Base-by-base conservation (phyloP, 2,888 invertebrate genomes). In the Acanthopleura granulata region DNA sequence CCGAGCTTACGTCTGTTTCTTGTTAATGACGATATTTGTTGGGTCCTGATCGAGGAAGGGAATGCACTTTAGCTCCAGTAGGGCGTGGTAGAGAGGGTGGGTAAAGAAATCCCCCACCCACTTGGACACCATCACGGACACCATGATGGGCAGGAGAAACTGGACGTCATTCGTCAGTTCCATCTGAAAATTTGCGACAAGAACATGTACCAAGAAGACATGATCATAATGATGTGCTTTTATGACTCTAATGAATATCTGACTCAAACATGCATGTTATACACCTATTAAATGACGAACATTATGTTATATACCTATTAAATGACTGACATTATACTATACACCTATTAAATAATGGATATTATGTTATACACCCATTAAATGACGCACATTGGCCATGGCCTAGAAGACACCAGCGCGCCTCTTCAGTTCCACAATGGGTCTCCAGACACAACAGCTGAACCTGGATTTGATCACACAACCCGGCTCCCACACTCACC, bases 81-180 rank as follows among this genome's bases (percentile, higher is more conserved):
- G 85, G 49, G 91, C 89, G 77, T 91, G 91, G 79, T 91, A 91
- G 50, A 91, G 83, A 12, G 91, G 90, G 82, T 91, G 91, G 0
- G 91, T 91, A 78, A 91, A 87, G 79, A 89, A 88, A 78, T 91
- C 91, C 3, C 91, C 91, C 27, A 91, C 88, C 89, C 91, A 91
- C 82, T 91, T 91, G 49, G 91, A 87, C 18, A 91, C 85, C 91
- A 91, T 91, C 16, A 91, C 90, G 15, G 90, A 87, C 61, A 90
- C 88, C 91, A 91, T 91, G 49, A 91, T 90, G 16, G 91, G 90
- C 50, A 91, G 82, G 50, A 91, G 84, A 78, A 91, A 90, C 79
- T 91, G 91, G n/a, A 91, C 89, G 82, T 91, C 91, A 84, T 91
- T 91, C 22, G 91, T 91, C 78, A 91, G 83, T 82, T 91, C 91